Evolutionary conservation across 2,888 invertebrate genomes (phyloP).

Genomic region (Arenicola marina): DNA sequence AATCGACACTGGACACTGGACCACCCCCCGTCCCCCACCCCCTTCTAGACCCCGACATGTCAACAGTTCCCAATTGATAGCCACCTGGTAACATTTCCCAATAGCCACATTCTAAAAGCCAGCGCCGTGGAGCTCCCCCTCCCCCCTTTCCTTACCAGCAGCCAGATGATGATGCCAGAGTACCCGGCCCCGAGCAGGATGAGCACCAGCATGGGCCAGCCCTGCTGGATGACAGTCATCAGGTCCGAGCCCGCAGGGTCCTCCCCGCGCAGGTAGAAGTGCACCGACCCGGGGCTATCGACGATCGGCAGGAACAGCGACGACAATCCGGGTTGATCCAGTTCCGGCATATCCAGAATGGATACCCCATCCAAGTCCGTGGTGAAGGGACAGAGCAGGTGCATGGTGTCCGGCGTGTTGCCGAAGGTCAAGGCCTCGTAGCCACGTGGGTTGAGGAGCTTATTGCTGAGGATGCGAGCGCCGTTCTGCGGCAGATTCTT

Average conservation of each 20-base stretch:
- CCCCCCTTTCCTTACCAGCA: constrained; percentile 20
- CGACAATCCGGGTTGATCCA: neutral
- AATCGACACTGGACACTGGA: too few relatives aligned
- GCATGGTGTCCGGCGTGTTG: neutral
- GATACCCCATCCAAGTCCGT: neutral
- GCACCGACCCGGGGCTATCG: constrained; percentile 16
- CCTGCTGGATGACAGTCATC: constrained; percentile 19
- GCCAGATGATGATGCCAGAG: constrained; percentile 33
- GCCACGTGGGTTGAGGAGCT: neutral
- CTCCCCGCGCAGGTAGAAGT: constrained; percentile 15
- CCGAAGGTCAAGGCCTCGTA: neutral
- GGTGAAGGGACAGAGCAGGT: neutral
- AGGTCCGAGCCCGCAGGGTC: constrained; percentile 22
- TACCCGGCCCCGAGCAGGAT: constrained; percentile 29
- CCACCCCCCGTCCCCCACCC: too few relatives aligned
- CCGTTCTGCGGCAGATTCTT: neutral
- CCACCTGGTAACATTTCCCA: too few relatives aligned
- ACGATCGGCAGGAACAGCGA: constrained; percentile 14
- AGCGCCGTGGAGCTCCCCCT: too few relatives aligned
- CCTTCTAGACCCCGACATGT: too few relatives aligned
- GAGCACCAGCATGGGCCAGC: constrained; percentile 29
- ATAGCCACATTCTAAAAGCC: too few relatives aligned
- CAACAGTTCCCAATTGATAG: too few relatives aligned
- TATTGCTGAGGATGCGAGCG: neutral
- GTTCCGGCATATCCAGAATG: neutral